A percentile compares a stretch with the other conserved stretches of the same genome.
Evolutionary conservation across 2,888 invertebrate species (phyloP).

Genomic region (Neoitamus cyanurus): DNA sequence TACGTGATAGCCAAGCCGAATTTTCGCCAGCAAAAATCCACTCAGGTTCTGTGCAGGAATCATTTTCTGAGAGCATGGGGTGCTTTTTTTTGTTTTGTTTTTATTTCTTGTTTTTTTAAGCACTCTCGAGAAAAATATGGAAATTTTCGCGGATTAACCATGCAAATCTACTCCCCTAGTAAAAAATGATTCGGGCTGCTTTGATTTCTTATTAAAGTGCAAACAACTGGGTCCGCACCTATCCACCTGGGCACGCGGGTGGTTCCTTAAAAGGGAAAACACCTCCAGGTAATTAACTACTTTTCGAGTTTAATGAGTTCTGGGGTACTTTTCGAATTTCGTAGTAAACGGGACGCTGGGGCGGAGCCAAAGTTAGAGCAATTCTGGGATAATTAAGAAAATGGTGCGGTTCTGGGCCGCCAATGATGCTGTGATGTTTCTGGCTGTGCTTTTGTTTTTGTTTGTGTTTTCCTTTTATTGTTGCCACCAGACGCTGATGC

Average conservation of each 20-base stretch:
- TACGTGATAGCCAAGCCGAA: neutral
- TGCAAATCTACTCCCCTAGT: neutral
- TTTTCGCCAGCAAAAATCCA: neutral
- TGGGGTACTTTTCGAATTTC: neutral
- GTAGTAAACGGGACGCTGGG: neutral
- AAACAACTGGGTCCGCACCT: neutral
- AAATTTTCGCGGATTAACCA: neutral
- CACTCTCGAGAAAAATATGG: neutral
- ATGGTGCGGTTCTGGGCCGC: neutral
- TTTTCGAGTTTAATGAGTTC: constrained; percentile 25
- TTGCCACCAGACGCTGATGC: neutral
- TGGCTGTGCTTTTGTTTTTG: neutral
- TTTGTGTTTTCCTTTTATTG: neutral
- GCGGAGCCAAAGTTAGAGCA: neutral
- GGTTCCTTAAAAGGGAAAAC: neutral
- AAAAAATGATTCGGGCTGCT: neutral
- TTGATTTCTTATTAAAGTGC: constrained; percentile 5
- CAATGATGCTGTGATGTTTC: neutral
- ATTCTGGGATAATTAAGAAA: neutral
- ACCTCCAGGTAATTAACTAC: constrained; percentile 22
- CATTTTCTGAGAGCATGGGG: neutral
- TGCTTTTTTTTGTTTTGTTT: neutral
- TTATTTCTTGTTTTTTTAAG: neutral
- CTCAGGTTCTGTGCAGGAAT: neutral
- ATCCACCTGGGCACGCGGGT: neutral